phyloP scores from a whole-genome alignment of 53 echinoderm and acorn worm genomes.

The Paracentrotus lividus region DNA sequence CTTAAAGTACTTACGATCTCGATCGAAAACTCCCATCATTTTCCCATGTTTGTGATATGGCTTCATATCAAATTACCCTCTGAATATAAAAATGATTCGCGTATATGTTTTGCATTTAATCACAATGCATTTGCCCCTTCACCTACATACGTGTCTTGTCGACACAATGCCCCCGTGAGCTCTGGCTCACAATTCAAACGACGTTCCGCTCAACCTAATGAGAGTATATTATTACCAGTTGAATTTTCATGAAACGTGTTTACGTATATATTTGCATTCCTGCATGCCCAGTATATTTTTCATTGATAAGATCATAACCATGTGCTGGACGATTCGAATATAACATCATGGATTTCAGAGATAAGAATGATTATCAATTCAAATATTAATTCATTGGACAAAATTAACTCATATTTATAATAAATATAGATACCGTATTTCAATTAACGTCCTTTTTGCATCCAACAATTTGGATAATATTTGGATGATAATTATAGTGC shows the following conservation, averaged over 20 bases:
- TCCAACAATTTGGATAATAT: no score
- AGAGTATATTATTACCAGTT: neutral
- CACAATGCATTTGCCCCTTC: neutral
- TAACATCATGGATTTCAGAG: no score
- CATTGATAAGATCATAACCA: no score
- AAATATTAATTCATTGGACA: no score
- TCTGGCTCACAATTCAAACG: neutral
- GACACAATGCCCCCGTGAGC: conserved; percentile 20
- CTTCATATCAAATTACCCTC: neutral
- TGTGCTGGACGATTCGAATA: no score
- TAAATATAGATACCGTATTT: no score
- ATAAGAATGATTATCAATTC: no score
- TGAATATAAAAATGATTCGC: conserved; percentile 5
- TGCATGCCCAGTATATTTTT: no score
- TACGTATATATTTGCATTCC: no score
- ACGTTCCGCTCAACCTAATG: neutral
- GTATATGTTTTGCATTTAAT: neutral
- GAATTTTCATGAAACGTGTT: neutral
- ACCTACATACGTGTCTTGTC: neutral
- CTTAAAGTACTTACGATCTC: neutral
- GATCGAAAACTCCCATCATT: neutral
- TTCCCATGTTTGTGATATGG: neutral
- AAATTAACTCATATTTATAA: no score
- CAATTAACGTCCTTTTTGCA: no score
- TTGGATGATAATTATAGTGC: no score